Percentiles rank a stretch among this genome's conserved stretches.
These are phyloP conservation scores for Drosophila ohnishii DNA, from an alignment of 1,140 invertebrate genomes.

Conservation along the genomic window DNA sequence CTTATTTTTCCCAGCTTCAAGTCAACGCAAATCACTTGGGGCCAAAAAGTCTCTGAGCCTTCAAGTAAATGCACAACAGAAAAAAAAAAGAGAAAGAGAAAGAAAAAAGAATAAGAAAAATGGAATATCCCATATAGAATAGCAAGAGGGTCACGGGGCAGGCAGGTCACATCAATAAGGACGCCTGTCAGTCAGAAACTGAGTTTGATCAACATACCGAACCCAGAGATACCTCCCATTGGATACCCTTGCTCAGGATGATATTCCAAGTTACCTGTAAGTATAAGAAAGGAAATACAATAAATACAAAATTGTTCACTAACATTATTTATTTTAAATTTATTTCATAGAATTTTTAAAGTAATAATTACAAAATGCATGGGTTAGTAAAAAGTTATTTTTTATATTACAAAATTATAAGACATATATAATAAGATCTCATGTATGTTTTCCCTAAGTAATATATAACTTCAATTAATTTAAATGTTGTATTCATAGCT, in stretches of 20 bases:
- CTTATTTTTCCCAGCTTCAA: slow-evolving; percentile 5
- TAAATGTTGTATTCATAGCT: not conserved
- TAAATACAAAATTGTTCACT: too few relatives aligned
- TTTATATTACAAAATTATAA: not conserved
- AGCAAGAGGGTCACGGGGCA: slow-evolving; percentile 1
- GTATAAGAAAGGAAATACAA: not conserved
- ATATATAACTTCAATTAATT: not conserved
- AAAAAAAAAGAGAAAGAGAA: not conserved
- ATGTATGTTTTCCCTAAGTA: not conserved
- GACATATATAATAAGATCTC: too few relatives aligned
- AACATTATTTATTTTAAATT: not conserved
- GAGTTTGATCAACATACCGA: slow-evolving; percentile 22
- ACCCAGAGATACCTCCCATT: not conserved
- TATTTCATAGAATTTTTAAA: not conserved
- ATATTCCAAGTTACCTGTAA: slow-evolving; percentile 18
- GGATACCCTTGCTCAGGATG: slow-evolving; percentile 2
- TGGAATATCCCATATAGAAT: slow-evolving; percentile 14
- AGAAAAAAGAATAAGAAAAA: slow-evolving; percentile 19
- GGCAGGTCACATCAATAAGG: slow-evolving; percentile 46
- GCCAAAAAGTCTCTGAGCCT: slow-evolving; percentile 22
- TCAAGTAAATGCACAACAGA: slow-evolving; percentile 34
- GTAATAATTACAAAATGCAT: not conserved
- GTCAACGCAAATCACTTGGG: slow-evolving; percentile 37
- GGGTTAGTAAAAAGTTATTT: not conserved
- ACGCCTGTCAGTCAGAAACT: slow-evolving; percentile 49